phyloP scores from a whole-genome alignment of 1,140 invertebrate species.

The Lepidurus couesii region DNA sequence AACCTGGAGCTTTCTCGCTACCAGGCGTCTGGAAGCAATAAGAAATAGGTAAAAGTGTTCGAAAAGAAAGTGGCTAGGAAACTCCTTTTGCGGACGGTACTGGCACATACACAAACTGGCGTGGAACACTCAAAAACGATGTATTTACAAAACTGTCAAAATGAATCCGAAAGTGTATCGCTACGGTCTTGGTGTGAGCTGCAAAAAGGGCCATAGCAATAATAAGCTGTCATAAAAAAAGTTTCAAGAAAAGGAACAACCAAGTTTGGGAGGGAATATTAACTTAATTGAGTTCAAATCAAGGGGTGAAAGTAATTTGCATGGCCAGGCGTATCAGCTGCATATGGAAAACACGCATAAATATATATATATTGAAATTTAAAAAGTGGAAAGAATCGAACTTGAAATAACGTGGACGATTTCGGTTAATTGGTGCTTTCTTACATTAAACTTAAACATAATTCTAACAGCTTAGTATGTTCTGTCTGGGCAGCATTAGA shows the following conservation, averaged over 20 bases:
- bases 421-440: neutral
- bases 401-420: neutral
- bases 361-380: neutral
- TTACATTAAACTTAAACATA: neutral
- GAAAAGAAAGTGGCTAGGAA: neutral
- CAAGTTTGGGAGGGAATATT: neutral
- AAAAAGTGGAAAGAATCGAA: neutral
- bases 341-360: neutral
- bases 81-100: neutral
- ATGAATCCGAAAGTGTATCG: neutral
- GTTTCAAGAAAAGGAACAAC: no score
- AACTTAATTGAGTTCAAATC: neutral
- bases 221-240: neutral
- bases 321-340: constrained; percentile 8
- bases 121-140: constrained; percentile 1
- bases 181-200: neutral
- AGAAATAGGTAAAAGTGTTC: neutral
- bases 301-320: neutral
- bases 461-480: no score
- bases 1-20: constrained; percentile 22
- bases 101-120: neutral
- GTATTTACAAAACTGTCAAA: constrained; percentile 11
- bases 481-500: no score
- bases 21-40: neutral
- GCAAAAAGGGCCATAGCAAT: constrained; percentile 16